Evolutionary conservation across 1,140 invertebrate genomes (phyloP), one percentile per base, ranked within the genome.

Genomic region (Aporrectodea caliginosa): DNA sequence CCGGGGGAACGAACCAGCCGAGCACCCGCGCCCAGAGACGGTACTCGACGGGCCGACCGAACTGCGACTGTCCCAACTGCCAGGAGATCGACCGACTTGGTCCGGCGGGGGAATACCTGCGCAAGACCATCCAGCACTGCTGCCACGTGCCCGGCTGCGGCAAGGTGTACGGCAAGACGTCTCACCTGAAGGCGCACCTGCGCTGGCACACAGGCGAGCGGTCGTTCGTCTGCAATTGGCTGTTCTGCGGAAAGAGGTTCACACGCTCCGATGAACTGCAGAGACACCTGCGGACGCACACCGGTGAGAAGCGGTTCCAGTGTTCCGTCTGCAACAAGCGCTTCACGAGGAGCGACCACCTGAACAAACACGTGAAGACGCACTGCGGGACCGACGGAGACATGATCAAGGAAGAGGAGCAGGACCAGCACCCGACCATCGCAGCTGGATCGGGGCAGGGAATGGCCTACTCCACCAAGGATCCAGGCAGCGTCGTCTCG

Each of bases 41-140:
- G 1, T 80, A 82, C 34, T 69, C 78, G 1, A 29, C 86, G 95
- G 86, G 86, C 12, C 82, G 87, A 35, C 95, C 96, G 2, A 98
- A 96, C 35, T 99, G 97, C 89, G 96, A 98, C 87, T 99, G 97
- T 86, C 97, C 97, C 58, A 98, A 98, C 89, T 99, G 97, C 88
- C 85, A 87, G 78, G 96, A 98, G 89, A 95, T 95, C 2, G 96
- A 98, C 87, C 90, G 95, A 33, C 89, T 98, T 34, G 97, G 96
- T 1, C 95, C 96, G 1, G 95, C 95, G 0, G 96, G 95, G 12
- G 95, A 85, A 58, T 83, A 85, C 74, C 82, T 98, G 35, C 90
- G 95, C 77, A 98, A 98, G 91, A 96, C 97, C 90, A 98, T 97
- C 88, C 96, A 98, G 84, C 98, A 99, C 89, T 97, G 94, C 86